A percentile compares a stretch with the other conserved stretches of the same genome.
Conservation (phyloP, 2,888 invertebrate species). For the Drosophila phalerata region DNA sequence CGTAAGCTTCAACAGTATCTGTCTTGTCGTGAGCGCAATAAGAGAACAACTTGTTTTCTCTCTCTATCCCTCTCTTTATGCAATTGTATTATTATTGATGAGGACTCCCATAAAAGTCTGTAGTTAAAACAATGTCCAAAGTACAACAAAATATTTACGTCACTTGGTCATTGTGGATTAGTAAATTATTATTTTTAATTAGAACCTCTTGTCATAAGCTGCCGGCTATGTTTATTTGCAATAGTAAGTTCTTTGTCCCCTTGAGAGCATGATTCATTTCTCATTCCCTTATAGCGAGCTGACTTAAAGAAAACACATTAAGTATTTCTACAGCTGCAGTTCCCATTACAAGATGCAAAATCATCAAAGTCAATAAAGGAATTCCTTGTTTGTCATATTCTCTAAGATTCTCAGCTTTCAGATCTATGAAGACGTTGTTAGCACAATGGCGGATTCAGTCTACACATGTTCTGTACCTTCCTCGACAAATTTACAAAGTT, state of each 20-base stretch:
- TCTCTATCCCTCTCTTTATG: constrained; percentile 6
- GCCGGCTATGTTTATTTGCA: neutral
- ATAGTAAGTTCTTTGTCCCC: constrained; percentile 22
- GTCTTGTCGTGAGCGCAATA: constrained; percentile 1
- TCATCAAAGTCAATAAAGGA: constrained; percentile 9
- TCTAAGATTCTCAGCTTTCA: neutral
- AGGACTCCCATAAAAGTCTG: neutral
- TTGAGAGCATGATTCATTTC: constrained; percentile 14
- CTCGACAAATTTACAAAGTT: constrained; percentile 2
- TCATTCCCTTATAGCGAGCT: neutral
- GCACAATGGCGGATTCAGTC: neutral
- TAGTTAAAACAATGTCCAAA: neutral
- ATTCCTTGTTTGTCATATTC: constrained; percentile 12
- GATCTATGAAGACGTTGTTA: neutral
- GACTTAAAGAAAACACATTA: constrained; percentile 1
- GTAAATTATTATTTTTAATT: neutral
- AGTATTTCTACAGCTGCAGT: neutral
- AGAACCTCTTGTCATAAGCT: neutral
- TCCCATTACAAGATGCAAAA: neutral
- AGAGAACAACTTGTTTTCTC: constrained; percentile 7
- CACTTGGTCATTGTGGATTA: constrained; percentile 5
- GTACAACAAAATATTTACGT: constrained; percentile 20
- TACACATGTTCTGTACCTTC: neutral
- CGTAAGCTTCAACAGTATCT: constrained; percentile 4
- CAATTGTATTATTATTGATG: neutral